These are phyloP conservation scores for Corythornis vintsioides DNA, from an alignment of 2,113 vertebrate genomes.

Conservation along the genomic window DNA sequence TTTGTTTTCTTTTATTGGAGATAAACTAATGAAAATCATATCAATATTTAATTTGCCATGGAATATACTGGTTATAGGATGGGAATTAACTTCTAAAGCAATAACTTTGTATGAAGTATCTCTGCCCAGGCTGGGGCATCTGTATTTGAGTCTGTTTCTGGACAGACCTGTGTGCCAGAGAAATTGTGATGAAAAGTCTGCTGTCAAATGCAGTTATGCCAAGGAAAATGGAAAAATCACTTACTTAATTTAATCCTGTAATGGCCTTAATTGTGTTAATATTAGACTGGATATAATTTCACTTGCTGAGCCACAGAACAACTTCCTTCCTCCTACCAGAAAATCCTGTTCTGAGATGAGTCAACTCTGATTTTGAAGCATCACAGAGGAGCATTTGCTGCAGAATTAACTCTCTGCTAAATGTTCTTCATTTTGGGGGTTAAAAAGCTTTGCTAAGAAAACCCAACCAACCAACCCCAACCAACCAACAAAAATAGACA, in stretches of 20 bases:
- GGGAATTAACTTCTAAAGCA: not conserved
- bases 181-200: not conserved
- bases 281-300: not conserved
- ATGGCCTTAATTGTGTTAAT: not conserved
- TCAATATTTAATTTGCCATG: not conserved
- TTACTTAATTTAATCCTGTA: not conserved
- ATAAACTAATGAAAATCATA: not conserved
- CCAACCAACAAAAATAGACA: too few species aligned
- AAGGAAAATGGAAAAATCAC: not conserved
- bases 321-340: not conserved
- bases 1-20: not conserved
- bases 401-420: not conserved
- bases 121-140: not conserved
- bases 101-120: not conserved
- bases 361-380: not conserved
- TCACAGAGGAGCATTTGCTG: not conserved
- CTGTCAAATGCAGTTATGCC: not conserved
- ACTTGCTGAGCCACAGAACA: not conserved
- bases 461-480: too few species aligned
- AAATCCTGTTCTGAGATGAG: not conserved
- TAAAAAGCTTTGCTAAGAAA: not conserved
- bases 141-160: not conserved
- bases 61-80: not conserved
- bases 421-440: not conserved
- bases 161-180: not conserved